These are phyloP conservation scores for Tringa solitaria DNA, from an alignment of 2,113 vertebrate species.

Conservation along the genomic window DNA sequence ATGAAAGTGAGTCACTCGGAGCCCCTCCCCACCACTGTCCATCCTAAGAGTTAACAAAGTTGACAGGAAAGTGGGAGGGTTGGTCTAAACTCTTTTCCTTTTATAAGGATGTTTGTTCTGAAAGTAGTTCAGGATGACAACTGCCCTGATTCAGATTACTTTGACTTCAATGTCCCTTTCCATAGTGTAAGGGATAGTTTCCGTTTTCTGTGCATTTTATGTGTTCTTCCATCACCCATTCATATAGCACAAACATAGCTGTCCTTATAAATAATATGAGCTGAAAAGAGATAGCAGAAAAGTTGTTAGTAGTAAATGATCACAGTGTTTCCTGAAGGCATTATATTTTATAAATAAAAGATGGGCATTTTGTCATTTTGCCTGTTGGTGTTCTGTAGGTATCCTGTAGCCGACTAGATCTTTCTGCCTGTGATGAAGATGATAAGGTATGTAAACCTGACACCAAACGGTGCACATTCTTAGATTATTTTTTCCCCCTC, in stretches of 20 bases:
- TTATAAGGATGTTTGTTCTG: neutral
- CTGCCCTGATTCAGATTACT: neutral
- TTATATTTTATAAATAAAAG: neutral
- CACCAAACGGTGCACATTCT: accelerated
- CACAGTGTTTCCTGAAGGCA: neutral
- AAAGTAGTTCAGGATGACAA: neutral
- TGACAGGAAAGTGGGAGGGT: neutral
- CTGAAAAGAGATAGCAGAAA: neutral
- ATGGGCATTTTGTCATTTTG: neutral
- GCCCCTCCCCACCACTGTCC: neutral
- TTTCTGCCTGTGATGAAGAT: slow-evolving; percentile 87
- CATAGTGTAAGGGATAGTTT: neutral
- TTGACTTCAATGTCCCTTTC: neutral
- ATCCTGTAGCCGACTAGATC: slow-evolving; percentile 87
- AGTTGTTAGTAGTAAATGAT: neutral
- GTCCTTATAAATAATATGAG: neutral
- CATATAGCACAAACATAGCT: neutral
- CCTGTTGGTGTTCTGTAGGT: slow-evolving; percentile 72
- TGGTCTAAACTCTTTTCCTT: neutral
- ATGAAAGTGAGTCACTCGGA: neutral
- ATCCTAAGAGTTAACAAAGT: neutral
- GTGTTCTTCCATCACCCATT: neutral
- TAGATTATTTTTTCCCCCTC: neutral
- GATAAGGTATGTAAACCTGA: slow-evolving; percentile 72
- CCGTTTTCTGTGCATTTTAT: neutral